Base-by-base conservation (phyloP, 2,113 vertebrate species). In the Ascaphus truei region DNA sequence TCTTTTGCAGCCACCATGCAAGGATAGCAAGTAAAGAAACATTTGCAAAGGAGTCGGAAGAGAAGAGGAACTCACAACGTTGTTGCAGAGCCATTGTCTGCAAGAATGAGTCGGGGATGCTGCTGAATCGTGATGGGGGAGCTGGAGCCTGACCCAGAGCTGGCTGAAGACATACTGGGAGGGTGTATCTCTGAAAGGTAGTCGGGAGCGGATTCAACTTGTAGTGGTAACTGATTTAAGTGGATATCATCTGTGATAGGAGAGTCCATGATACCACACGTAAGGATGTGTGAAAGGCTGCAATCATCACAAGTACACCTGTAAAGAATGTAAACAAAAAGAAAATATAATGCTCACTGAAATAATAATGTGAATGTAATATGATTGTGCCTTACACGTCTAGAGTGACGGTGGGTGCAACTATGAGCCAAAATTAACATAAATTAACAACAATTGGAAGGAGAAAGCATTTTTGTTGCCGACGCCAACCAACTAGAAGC, bases 231-330 rank as follows among this genome's bases (percentile, higher is more conserved):
- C 80, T 94, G 96, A 75, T 89, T 91, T 60, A 93, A 84, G 78
- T 96, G 94, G 73, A 95, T 84, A 78, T 97, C 95, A 41, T 98
- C 93, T 1, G 94, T 79, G 30, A 92, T 92, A 1, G 96, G 92
- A n/a, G 97, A 90, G 62, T 98, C 97, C 94, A 98, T 93, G 81
- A 99, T 94, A 71, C 97, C 97, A 68, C 97, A 99, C 0, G 96
- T 99, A 75, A 99, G 88, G 82, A 99, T 99, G 87, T 99, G 97
- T 9, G 96, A 98, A 61, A 98, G 94, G 77, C 97, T 98, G 83
- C 97, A 99, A 91, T 98, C 96, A 18, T 99, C 97, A 65, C 97
- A 99, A 13, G 97, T 96, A 80, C 97, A 99, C 79, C 97, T 99
- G 86, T 36, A 31, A 43, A 11, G n/a, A n/a, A n/a, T n/a, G n/a